Base-by-base conservation (phyloP, 2,797 vertebrate species). In the Trachurus trachurus region DNA sequence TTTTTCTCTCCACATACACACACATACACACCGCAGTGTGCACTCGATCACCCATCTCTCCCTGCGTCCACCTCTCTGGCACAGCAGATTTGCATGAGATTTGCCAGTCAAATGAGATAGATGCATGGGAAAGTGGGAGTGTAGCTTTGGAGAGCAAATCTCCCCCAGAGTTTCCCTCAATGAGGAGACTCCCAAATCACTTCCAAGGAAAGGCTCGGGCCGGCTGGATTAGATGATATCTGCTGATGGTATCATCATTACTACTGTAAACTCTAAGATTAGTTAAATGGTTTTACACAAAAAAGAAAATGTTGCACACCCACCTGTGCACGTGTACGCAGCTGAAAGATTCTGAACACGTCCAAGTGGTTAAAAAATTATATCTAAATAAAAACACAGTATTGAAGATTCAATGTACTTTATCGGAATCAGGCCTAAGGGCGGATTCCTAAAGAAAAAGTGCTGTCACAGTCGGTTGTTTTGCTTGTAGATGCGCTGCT, bases 51-150 rank as follows among this genome's bases (percentile, higher is more conserved):
- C 50, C 39, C 62, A 50, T 61, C 40, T 63, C 67, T 78, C 44
- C 71, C 60, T 59, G 53, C n/a, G 1, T 80, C 76, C 77, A 64
- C 53, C 67, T 80, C 77, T 4, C 50, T 8, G 37, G 66, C 31
- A 1, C 19, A 21, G 63, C 2, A 11, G 65, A 89, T 94, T 94
- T 94, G 91, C 88, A 90, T 92, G 0, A 66, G 19, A 91, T 94
- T 93, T 94, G 90, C 79, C 21, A 90, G 92, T 93, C 91, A 94
- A 94, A 94, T 89, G 67, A 26, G 26, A 26, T 26, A 87, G 72
- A 80, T 66, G 63, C 68, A 77, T 68, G 71, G 60, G 40, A 84
- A 80, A 76, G 73, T 15, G 62, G 84, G 70, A 71, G 69, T 66
- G 56, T 16, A 64, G 53, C 74, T 84, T 19, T 53, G 82, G 73